phyloP scores from a whole-genome alignment of 2,113 vertebrate species.

The Epinephelus lanceolatus region DNA sequence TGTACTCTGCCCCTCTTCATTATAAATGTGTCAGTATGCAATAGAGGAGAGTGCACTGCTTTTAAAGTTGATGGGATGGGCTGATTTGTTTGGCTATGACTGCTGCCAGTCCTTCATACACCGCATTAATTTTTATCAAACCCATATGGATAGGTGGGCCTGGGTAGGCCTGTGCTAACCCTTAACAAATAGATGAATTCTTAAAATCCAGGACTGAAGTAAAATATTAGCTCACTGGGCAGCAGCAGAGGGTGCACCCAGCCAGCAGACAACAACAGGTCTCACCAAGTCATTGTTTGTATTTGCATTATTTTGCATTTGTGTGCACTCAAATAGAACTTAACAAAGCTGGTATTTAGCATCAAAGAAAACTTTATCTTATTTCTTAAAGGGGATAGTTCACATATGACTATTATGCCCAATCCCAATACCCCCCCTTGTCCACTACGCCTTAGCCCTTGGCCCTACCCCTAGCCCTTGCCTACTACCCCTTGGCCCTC shows the following conservation, averaged over 20 bases:
- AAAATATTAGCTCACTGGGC: background rate
- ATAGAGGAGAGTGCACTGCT: background rate
- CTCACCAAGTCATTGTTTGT: background rate
- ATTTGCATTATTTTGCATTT: background rate
- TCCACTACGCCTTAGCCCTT: too few species aligned
- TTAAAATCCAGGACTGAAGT: background rate
- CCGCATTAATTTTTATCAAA: background rate
- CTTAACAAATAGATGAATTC: background rate
- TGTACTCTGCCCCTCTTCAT: background rate
- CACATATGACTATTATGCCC: too few species aligned
- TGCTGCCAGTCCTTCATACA: background rate
- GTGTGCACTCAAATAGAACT: background rate
- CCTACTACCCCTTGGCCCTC: too few species aligned
- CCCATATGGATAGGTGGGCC: background rate
- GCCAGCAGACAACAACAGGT: background rate
- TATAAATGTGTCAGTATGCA: conserved; percentile 9
- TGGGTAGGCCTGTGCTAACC: background rate
- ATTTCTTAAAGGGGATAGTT: background rate
- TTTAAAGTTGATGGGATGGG: background rate
- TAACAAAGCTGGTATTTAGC: too few species aligned
- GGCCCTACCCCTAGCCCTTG: too few species aligned
- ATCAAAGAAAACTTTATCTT: background rate
- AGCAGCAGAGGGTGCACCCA: background rate
- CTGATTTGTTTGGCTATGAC: background rate
- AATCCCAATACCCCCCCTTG: too few species aligned